A percentile compares a stretch with the other conserved stretches of the same genome.
Evolutionary conservation across 2,888 invertebrate genomes (phyloP).

Genomic region (Cantharis rustica): DNA sequence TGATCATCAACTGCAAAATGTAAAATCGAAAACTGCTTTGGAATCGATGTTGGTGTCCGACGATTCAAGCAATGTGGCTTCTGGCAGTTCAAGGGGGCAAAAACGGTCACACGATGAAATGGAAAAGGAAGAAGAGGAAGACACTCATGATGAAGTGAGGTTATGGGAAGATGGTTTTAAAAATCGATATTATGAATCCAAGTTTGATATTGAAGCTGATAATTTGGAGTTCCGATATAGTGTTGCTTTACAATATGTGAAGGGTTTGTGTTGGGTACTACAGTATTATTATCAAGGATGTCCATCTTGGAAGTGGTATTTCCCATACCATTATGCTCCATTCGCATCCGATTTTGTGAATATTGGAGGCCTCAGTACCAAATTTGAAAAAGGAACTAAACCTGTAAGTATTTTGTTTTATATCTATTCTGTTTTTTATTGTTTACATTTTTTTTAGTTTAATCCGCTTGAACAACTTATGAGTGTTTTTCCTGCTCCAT

Average conservation of each 20-base stretch:
- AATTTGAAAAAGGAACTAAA: conserved; percentile 85
- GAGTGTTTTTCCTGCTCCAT: conserved; percentile 99
- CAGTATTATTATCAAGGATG: conserved; percentile 99
- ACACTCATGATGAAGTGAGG: conserved; percentile 85
- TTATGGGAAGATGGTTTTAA: conserved; percentile 98
- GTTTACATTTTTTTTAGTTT: conserved; percentile 66
- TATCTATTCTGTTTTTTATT: background rate
- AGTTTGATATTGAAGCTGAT: conserved; percentile 79
- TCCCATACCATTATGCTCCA: conserved; percentile 99
- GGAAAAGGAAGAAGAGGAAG: conserved; percentile 68
- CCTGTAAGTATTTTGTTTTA: conserved; percentile 69
- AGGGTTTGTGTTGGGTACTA: conserved; percentile 97
- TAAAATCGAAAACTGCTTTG: conserved; percentile 43
- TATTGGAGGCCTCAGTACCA: conserved; percentile 81
- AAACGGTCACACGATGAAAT: conserved; percentile 59
- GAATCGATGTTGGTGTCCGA: conserved; percentile 61
- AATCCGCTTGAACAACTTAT: conserved; percentile 97
- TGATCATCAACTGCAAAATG: conserved; percentile 40
- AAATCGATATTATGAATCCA: conserved; percentile 95
- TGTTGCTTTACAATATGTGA: conserved; percentile 93
- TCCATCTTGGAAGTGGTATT: conserved; percentile 99
- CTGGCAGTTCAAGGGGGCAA: conserved; percentile 48
- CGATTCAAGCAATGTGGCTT: conserved; percentile 39
- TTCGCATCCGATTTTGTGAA: conserved; percentile 98
- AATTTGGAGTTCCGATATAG: conserved; percentile 86